Conservation (phyloP, 2,113 vertebrate species). For the Gymnogyps californianus region DNA sequence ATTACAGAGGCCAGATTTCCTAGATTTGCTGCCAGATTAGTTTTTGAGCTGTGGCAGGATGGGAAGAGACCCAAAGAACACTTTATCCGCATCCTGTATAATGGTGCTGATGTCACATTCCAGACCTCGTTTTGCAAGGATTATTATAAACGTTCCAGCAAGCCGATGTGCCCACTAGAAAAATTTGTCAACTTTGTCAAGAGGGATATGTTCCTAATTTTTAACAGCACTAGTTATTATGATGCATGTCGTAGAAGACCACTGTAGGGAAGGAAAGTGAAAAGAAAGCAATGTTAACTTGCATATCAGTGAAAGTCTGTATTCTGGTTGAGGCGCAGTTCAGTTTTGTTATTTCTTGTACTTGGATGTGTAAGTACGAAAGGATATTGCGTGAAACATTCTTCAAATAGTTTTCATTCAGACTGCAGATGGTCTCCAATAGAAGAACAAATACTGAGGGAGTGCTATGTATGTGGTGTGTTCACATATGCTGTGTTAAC, state of each 20-base stretch:
- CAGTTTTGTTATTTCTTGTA: neutral
- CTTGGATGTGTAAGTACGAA: neutral
- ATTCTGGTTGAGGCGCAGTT: neutral
- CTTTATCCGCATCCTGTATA: conserved; percentile 90
- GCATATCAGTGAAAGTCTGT: neutral
- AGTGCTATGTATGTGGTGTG: neutral
- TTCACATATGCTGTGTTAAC: neutral
- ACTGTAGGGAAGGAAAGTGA: conserved; percentile 29
- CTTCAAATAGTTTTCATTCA: neutral
- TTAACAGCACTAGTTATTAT: conserved; percentile 87
- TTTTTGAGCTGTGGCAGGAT: conserved; percentile 94
- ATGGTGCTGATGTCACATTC: conserved; percentile 92
- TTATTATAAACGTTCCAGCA: conserved; percentile 72
- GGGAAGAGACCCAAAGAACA: conserved; percentile 73
- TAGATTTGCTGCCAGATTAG: conserved; percentile 90
- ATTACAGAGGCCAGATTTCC: conserved; percentile 88
- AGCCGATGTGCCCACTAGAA: conserved; percentile 88
- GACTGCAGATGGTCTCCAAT: neutral
- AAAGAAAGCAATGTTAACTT: neutral
- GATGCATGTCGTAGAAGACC: conserved; percentile 84
- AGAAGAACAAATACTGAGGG: neutral
- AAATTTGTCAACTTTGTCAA: conserved; percentile 88
- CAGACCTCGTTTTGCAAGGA: conserved; percentile 89
- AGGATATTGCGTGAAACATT: neutral
- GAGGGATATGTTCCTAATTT: conserved; percentile 86